A percentile compares a stretch with the other conserved stretches of the same genome.
Conservation (phyloP, 2,113 vertebrate species). For the Brienomyrus brachyistius region DNA sequence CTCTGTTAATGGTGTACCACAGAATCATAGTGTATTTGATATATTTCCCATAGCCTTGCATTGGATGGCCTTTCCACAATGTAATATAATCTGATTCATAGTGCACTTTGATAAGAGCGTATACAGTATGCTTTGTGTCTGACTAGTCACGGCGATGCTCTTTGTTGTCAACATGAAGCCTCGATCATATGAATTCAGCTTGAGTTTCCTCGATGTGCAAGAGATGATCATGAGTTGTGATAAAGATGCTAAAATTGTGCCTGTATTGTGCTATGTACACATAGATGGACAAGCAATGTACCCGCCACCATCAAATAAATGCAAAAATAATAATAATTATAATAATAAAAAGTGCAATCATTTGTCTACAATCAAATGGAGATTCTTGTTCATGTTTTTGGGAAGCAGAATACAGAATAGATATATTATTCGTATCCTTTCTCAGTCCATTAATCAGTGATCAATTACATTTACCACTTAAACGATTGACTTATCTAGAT, state of each 20-base stretch:
- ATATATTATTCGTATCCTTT: neutral
- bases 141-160: neutral
- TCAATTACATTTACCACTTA: neutral
- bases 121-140: neutral
- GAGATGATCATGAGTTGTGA: neutral
- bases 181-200: neutral
- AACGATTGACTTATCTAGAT: neutral
- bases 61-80: neutral
- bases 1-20: neutral
- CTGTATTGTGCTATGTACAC: neutral
- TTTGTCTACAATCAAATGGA: neutral
- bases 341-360: neutral
- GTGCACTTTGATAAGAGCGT: neutral
- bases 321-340: neutral
- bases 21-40: slow-evolving; percentile 1
- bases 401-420: neutral
- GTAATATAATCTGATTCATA: neutral
- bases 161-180: neutral
- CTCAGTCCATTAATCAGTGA: neutral
- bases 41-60: neutral
- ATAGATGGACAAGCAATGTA: neutral
- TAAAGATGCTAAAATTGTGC: neutral
- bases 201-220: neutral
- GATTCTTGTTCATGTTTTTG: neutral
- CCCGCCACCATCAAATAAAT: neutral